Evolutionary conservation across 2,113 vertebrate species (phyloP).

Genomic region (Bubalus kerabau): DNA sequence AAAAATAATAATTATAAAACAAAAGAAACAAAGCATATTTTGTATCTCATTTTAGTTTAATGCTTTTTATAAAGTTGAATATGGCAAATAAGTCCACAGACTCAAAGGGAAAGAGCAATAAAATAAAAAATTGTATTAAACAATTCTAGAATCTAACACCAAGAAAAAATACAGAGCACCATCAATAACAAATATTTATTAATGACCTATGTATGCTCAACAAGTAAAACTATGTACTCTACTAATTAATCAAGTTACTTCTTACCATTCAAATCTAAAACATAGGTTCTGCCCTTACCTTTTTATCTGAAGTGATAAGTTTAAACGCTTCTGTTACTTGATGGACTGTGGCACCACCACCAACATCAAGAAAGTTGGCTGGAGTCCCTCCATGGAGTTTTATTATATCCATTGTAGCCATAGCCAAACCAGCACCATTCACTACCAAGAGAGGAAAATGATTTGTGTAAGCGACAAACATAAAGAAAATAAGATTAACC

Average conservation of each 20-base stretch:
- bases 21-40: not conserved
- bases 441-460: constrained; percentile 79
- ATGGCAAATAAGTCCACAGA: not conserved
- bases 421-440: constrained; percentile 97
- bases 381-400: constrained; percentile 98
- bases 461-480: constrained; percentile 39
- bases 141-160: not conserved
- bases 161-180: not conserved
- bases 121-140: not conserved
- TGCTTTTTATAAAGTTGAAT: not conserved
- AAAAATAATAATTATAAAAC: not conserved
- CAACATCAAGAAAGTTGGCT: constrained; percentile 99
- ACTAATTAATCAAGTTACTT: constrained; percentile 10
- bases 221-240: not conserved
- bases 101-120: not conserved
- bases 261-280: not conserved
- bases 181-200: not conserved
- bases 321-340: constrained; percentile 99
- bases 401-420: constrained; percentile 99
- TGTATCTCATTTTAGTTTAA: not conserved
- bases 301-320: constrained; percentile 98
- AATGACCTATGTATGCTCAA: not conserved
- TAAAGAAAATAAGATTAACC: not conserved
- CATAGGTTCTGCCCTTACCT: constrained; percentile 81
- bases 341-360: constrained; percentile 96